Percentiles rank a stretch among this genome's conserved stretches.
Conservation (phyloP, 2,888 invertebrate genomes). For the Lymantria dispar region DNA sequence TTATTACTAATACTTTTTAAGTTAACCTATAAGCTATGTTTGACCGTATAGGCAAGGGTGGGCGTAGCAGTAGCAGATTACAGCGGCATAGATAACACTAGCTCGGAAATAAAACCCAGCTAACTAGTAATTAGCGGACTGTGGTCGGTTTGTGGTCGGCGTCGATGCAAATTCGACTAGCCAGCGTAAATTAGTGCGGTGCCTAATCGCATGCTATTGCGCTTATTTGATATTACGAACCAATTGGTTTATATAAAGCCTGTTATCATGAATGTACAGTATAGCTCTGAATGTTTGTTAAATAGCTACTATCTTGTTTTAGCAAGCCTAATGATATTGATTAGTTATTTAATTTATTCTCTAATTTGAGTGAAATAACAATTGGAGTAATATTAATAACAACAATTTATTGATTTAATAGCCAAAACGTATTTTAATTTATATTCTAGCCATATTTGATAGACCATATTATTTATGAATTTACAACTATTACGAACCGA, state of each 20-base stretch:
- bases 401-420: too few relatives aligned
- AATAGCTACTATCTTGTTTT: too few relatives aligned
- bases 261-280: too few relatives aligned
- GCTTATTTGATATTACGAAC: slow-evolving; percentile 29
- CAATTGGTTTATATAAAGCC: slow-evolving; percentile 12
- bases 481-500: too few relatives aligned
- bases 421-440: too few relatives aligned
- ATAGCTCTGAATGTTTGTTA: too few relatives aligned
- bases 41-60: slow-evolving; percentile 34
- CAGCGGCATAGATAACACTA: slow-evolving; percentile 67
- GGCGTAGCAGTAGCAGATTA: slow-evolving; percentile 68
- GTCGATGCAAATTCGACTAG: slow-evolving; percentile 61
- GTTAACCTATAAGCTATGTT: slow-evolving; percentile 15
- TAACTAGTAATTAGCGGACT: slow-evolving; percentile 70
- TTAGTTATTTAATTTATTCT: too few relatives aligned
- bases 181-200: slow-evolving; percentile 45
- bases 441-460: too few relatives aligned
- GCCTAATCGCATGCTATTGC: slow-evolving; percentile 32
- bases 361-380: too few relatives aligned
- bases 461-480: too few relatives aligned
- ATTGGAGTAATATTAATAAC: too few relatives aligned
- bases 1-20: slow-evolving; percentile 11
- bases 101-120: slow-evolving; percentile 72
- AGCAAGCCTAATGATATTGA: too few relatives aligned
- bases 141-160: slow-evolving; percentile 38